Conservation (phyloP, 2,888 invertebrate genomes). For the Schizaphis graminum region DNA sequence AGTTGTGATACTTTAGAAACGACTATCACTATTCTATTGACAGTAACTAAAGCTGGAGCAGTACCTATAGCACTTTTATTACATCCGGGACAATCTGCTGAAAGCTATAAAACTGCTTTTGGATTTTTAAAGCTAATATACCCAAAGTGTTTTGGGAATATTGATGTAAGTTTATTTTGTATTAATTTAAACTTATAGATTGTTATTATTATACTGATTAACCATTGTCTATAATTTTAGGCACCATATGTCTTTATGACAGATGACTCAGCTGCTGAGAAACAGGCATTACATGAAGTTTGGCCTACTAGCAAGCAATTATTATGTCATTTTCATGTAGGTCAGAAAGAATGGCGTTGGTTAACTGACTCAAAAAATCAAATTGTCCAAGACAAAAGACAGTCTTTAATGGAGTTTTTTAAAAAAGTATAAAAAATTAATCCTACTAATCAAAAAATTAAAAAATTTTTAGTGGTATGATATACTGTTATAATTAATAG, state of each 20-base stretch:
- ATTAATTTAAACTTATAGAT: background rate
- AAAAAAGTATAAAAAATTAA: background rate
- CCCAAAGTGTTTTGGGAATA: constrained; percentile 29
- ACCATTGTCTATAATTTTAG: constrained; percentile 1
- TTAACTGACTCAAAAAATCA: constrained; percentile 34
- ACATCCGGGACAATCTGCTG: constrained; percentile 24
- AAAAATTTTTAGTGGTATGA: background rate
- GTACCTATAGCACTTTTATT: constrained; percentile 37
- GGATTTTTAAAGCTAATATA: constrained; percentile 27
- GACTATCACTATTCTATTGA: constrained; percentile 26
- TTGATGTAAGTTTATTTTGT: constrained; percentile 19
- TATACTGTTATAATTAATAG: background rate
- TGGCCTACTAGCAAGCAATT: constrained; percentile 26
- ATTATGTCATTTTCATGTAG: constrained; percentile 39
- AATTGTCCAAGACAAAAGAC: background rate
- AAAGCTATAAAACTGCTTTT: constrained; percentile 37
- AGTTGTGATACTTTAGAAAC: constrained; percentile 18
- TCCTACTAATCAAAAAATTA: background rate
- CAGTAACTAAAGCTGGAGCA: constrained; percentile 34
- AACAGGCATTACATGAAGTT: constrained; percentile 41
- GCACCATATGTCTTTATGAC: constrained; percentile 31
- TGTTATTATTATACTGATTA: background rate
- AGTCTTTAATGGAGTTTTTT: background rate
- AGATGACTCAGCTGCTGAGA: constrained; percentile 30
- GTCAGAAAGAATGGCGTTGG: constrained; percentile 46